Conservation (phyloP, 2,113 vertebrate genomes). For the Leptosomus discolor region DNA sequence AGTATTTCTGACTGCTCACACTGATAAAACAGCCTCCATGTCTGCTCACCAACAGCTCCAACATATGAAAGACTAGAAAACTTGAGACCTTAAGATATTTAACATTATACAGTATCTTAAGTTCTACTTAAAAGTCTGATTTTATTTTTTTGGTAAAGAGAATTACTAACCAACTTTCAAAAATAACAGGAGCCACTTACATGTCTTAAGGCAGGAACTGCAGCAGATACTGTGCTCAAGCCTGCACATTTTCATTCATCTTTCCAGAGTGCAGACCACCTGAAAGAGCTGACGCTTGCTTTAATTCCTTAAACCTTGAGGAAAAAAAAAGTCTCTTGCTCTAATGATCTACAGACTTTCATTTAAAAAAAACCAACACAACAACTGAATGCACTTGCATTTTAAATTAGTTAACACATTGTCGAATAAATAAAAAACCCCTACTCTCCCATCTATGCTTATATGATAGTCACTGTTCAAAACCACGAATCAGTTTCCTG, state of each 20-base stretch:
- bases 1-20: not conserved
- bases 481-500: not conserved
- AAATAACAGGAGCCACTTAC: too few relatives aligned
- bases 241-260: not conserved
- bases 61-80: not conserved
- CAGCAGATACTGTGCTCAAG: not conserved
- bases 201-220: not conserved
- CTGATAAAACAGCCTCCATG: accelerated
- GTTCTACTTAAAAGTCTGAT: not conserved
- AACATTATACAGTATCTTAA: not conserved
- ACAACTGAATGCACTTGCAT: not conserved
- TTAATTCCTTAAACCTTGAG: not conserved
- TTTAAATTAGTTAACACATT: not conserved
- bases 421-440: not conserved
- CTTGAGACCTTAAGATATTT: not conserved
- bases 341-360: not conserved
- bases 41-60: not conserved
- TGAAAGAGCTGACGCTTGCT: not conserved
- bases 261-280: not conserved
- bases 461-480: not conserved
- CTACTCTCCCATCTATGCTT: not conserved
- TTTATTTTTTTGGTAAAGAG: not conserved
- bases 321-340: not conserved
- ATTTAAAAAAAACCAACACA: not conserved
- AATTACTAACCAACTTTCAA: not conserved